Evolutionary conservation across 2,113 vertebrate species (phyloP).

Genomic region (Aspidoscelis tigris): DNA sequence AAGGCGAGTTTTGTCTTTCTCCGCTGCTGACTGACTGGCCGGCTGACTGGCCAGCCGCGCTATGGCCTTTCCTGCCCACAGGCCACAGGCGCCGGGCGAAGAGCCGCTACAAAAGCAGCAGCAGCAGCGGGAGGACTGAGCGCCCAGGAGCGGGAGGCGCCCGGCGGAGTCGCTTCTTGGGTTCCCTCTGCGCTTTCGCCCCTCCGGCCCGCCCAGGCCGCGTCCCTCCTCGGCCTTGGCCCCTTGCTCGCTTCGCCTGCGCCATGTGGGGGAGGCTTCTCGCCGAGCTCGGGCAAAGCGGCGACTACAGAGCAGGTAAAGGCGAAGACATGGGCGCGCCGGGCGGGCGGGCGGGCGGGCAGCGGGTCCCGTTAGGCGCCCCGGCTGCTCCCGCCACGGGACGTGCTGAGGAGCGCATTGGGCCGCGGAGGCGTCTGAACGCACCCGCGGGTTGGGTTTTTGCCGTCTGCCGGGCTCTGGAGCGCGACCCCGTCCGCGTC

Average conservation of each 20-base stretch:
- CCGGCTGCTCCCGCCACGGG: neutral
- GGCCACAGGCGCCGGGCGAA: slow-evolving; percentile 7
- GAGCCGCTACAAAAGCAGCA: slow-evolving; percentile 25
- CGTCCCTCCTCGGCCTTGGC: neutral
- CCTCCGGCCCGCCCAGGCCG: slow-evolving; percentile 3
- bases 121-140: neutral
- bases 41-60: neutral
- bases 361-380: neutral
- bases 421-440: neutral
- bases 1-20: slow-evolving; percentile 42
- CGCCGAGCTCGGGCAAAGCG: slow-evolving; percentile 53
- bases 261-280: slow-evolving; percentile 73
- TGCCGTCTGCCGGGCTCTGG: neutral
- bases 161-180: slow-evolving; percentile 15
- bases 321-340: neutral
- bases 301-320: slow-evolving; percentile 64
- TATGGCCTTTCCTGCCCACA: slow-evolving; percentile 9
- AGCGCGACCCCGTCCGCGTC: too few species aligned
- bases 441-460: neutral
- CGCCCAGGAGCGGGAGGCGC: neutral
- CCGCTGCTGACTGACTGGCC: neutral
- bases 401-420: too few species aligned
- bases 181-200: slow-evolving; percentile 32
- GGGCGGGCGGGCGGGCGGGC: neutral
- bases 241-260: slow-evolving; percentile 23